Conservation (phyloP, 2,113 vertebrate genomes). For the Chaetops frenatus region DNA sequence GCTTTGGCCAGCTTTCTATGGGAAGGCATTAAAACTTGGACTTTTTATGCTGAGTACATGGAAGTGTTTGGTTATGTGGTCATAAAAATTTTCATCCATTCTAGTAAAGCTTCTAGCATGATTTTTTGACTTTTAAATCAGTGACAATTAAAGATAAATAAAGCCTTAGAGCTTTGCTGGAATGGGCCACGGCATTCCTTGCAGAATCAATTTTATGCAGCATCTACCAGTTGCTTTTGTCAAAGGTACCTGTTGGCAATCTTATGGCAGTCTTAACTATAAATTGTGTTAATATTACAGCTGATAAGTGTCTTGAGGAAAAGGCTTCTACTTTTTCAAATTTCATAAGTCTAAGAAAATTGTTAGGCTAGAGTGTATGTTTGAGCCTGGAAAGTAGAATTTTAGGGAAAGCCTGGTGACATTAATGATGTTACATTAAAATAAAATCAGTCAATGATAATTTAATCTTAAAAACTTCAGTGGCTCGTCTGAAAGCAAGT, state of each 20-base stretch:
- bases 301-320: neutral
- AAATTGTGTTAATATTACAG: neutral
- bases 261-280: neutral
- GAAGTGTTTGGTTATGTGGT: neutral
- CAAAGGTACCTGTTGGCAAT: neutral
- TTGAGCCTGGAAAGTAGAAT: neutral
- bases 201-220: neutral
- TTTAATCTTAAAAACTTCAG: neutral
- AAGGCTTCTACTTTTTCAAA: neutral
- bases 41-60: neutral
- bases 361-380: neutral
- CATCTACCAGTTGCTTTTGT: neutral
- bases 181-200: accelerated
- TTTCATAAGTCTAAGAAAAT: neutral
- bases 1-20: neutral
- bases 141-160: neutral
- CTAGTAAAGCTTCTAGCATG: neutral
- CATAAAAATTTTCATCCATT: neutral
- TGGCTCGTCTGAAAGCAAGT: neutral
- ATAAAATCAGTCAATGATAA: accelerated
- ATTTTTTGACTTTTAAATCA: neutral
- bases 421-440: neutral
- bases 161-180: neutral
- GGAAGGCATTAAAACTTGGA: neutral
- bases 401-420: neutral